Conservation (phyloP, 37 sponge, comb jelly and placozoan genomes). For the Oopsacas minuta region DNA sequence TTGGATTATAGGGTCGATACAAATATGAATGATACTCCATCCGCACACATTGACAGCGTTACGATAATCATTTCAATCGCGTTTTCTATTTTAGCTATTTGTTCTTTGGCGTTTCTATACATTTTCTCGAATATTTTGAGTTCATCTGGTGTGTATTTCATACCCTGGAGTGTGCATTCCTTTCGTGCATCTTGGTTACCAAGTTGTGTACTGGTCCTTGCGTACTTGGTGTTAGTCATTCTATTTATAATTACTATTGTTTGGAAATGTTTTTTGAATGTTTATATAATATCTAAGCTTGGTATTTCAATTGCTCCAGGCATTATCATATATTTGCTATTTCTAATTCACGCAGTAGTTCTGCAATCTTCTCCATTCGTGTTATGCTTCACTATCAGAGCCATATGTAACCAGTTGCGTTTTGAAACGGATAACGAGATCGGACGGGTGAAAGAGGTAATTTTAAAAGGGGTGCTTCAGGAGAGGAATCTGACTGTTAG, state of each 20-base stretch:
- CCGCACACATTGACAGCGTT: background rate
- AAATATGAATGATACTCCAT: background rate
- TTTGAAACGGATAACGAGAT: background rate
- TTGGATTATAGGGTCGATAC: background rate
- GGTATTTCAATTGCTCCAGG: background rate
- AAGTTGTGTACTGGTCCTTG: background rate
- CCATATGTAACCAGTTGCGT: background rate
- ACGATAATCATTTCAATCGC: background rate
- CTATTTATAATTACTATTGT: background rate
- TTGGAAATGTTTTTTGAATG: background rate
- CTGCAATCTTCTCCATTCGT: background rate
- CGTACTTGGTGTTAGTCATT: background rate
- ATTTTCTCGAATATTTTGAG: background rate
- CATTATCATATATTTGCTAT: background rate
- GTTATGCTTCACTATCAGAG: background rate
- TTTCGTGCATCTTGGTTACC: background rate
- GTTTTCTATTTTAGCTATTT: background rate
- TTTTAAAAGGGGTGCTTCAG: background rate
- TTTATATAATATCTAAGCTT: background rate
- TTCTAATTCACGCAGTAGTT: background rate
- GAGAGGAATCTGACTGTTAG: background rate
- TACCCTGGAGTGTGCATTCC: background rate
- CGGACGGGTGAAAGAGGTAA: background rate
- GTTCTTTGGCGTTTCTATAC: background rate
- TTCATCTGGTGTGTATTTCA: background rate